Base-by-base conservation (phyloP, 2,888 invertebrate genomes). In the Deladenus siricidicola region DNA sequence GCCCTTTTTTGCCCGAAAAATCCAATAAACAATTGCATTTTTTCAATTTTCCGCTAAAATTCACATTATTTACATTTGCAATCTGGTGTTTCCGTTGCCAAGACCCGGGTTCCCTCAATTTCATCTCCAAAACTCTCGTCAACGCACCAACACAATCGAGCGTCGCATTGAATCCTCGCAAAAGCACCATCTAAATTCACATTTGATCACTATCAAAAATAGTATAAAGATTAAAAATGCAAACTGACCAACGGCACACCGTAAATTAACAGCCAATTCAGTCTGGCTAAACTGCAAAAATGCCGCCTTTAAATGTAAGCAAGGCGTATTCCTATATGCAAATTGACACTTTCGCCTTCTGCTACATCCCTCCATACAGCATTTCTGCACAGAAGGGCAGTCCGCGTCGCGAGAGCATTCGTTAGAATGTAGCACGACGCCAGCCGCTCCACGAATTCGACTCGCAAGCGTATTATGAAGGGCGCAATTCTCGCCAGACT, bases 341-440 rank as follows among this genome's bases (percentile, higher is more conserved):
- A 43, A 67, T 14, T 60, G 19, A 43, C 76, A 76, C 59, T 34
- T 34, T 6, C 39, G 39, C 8, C 65, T 51, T 49, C 62, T 64
- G 8, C 61, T 65, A 53, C 76, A 76, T 1, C 76, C 76, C 60
- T 75, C 72, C 23, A 62, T 69, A 56, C 77, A 77, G 60, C 76
- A 77, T 53, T 76, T 77, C 29, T 63, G 63, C 44, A 68, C 62
- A 0, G 64, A 60, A 6, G 68, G 64, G 50, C 77, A 77, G 49
- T 76, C 72, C 4, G 48, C 49, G 53, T 77, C 77, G 1, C 44
- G 60, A 24, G 42, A 28, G 24, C 65, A 65, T 17, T 54, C 51
- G 42, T 64, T 56, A 17, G 8, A 14, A 6, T 10, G 6, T 34
- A 14, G 6, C 14, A 34, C 14, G 8, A 14, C 39, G 39, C 39